Percentiles rank a stretch among this genome's conserved stretches.
These are phyloP conservation scores for Xiphydria camelus DNA, from an alignment of 2,888 invertebrate species.

Conservation along the genomic window DNA sequence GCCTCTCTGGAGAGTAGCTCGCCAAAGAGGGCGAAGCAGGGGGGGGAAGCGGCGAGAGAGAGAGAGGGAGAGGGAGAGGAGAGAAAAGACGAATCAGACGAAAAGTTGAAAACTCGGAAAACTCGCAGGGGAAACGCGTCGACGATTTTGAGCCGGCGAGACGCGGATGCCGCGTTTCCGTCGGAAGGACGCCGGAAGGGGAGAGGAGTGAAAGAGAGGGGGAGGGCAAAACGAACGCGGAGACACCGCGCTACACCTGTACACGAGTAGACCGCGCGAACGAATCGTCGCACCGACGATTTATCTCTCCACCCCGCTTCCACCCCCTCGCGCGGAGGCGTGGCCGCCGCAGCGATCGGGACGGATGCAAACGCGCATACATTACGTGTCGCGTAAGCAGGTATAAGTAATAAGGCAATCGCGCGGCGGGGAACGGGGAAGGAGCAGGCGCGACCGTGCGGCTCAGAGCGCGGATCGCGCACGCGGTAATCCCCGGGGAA, in stretches of 20 bases:
- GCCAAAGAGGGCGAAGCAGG: conserved; percentile 17
- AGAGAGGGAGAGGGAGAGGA: conserved; percentile 12
- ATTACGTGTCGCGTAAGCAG: no score
- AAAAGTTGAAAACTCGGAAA: conserved; percentile 47
- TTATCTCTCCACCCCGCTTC: conserved; percentile 2
- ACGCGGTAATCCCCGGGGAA: conserved; percentile 49
- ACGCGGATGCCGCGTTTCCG: no score
- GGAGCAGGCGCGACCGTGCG: conserved; percentile 38
- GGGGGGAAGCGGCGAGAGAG: conserved; percentile 4
- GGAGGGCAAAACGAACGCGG: conserved; percentile 10
- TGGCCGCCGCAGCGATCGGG: conserved; percentile 13
- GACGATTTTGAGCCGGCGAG: no score
- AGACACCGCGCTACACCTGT: conserved; percentile 14
- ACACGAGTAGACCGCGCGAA: no score
- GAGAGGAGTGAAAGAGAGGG: neutral
- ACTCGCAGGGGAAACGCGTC: conserved; percentile 24
- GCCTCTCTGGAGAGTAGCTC: no score
- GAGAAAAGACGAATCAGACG: conserved; percentile 4
- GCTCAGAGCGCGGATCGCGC: conserved; percentile 54
- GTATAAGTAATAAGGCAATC: conserved; percentile 56
- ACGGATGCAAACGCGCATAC: conserved; percentile 40
- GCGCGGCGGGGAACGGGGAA: conserved; percentile 15
- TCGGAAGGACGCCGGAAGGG: neutral
- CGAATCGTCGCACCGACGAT: no score
- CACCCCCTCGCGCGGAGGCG: conserved; percentile 11